Evolutionary conservation across 2,888 invertebrate species (phyloP).

Genomic region (Dioctria rufipes): DNA sequence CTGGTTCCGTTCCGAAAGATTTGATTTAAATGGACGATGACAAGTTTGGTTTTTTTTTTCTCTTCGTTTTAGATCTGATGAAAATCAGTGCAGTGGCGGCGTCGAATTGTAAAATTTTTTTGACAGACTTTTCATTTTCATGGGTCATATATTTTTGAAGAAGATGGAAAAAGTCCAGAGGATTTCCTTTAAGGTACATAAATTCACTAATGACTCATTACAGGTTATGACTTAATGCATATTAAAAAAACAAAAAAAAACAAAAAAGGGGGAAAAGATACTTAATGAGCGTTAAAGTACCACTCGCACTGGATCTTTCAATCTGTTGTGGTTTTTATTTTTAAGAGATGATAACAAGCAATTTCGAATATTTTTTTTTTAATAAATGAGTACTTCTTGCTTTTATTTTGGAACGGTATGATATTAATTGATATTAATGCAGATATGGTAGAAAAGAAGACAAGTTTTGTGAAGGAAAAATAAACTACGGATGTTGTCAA

Average conservation of each 20-base stretch:
- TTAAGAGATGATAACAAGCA: neutral
- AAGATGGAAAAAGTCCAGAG: neutral
- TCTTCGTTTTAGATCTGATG: no score
- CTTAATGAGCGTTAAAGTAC: neutral
- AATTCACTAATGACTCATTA: neutral
- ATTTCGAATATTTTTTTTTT: neutral
- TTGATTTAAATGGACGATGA: slow-evolving; percentile 51
- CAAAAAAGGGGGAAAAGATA: neutral
- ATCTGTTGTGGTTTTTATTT: neutral
- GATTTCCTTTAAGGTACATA: neutral
- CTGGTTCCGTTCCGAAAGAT: slow-evolving; percentile 55
- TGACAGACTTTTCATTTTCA: neutral
- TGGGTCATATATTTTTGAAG: neutral
- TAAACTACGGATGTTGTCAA: no score
- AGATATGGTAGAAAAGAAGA: no score
- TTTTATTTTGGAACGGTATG: no score
- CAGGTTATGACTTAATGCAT: slow-evolving; percentile 6
- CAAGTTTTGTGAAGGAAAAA: no score
- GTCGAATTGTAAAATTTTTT: slow-evolving; percentile 1
- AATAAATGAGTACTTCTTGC: neutral
- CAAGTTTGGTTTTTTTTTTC: no score
- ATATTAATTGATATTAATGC: no score
- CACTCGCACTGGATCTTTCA: neutral
- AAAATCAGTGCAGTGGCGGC: neutral
- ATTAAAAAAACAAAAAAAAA: no score